Conservation (phyloP, 30 jellyfish, hydroid and myxozoan genomes). For the Catostylus mosaicus region DNA sequence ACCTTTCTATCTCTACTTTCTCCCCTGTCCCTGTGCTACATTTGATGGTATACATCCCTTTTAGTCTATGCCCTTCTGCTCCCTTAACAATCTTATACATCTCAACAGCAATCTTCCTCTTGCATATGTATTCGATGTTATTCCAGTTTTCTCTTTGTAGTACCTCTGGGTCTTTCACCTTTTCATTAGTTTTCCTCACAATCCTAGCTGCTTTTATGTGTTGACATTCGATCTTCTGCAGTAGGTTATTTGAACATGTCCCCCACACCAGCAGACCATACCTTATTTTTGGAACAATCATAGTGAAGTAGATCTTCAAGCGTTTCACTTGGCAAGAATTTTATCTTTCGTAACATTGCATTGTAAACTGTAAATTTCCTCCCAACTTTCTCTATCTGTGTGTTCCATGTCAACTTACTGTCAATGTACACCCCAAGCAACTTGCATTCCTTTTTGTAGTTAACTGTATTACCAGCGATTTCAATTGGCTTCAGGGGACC, state of each 20-base stretch:
- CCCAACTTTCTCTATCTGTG: not conserved
- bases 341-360: constrained; percentile 10
- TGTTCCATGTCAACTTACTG: not conserved
- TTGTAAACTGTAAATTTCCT: not conserved
- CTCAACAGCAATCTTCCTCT: constrained; percentile 7
- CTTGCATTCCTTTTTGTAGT: no score
- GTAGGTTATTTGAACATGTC: not conserved
- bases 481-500: no score
- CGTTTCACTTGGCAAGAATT: no score
- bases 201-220: no score
- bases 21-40: no score
- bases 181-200: no score
- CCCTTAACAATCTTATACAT: not conserved
- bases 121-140: not conserved
- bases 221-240: no score
- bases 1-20: not conserved
- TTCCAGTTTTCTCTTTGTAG: no score
- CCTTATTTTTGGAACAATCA: constrained; percentile 7
- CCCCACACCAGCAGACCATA: no score
- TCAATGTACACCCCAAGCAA: no score
- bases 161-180: not conserved
- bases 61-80: constrained; percentile 4
- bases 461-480: no score
- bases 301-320: not conserved
- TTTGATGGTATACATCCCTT: no score